Conservation (phyloP, 1,140 invertebrate species). For the Drosophila neocordata region DNA sequence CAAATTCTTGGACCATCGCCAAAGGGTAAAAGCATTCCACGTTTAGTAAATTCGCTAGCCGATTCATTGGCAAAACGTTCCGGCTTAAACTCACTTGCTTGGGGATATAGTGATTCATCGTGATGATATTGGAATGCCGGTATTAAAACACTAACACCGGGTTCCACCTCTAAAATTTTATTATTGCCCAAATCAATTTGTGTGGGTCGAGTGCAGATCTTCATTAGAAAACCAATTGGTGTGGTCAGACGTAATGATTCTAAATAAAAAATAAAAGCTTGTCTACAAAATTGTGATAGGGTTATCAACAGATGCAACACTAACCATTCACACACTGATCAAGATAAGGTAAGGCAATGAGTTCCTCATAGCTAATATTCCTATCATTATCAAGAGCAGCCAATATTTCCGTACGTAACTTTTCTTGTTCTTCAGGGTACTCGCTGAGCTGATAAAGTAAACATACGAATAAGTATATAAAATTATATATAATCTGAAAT, state of each 20-base stretch:
- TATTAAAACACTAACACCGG: slow-evolving; percentile 52
- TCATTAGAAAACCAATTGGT: slow-evolving; percentile 56
- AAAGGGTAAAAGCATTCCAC: slow-evolving; percentile 84
- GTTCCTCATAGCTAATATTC: slow-evolving; percentile 52
- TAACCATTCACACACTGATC: slow-evolving; percentile 70
- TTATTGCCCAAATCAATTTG: slow-evolving; percentile 72
- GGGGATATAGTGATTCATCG: slow-evolving; percentile 82
- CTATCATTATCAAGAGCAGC: slow-evolving; percentile 34
- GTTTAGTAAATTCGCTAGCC: slow-evolving; percentile 50
- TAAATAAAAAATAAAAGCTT: slow-evolving; percentile 6
- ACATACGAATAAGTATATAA: not conserved
- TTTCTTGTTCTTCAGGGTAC: slow-evolving; percentile 52
- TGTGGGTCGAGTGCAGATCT: slow-evolving; percentile 79
- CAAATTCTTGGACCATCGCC: slow-evolving; percentile 87
- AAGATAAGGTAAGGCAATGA: slow-evolving; percentile 63
- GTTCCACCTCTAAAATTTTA: slow-evolving; percentile 47
- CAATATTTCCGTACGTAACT: slow-evolving; percentile 54
- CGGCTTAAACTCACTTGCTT: slow-evolving; percentile 85
- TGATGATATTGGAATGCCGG: slow-evolving; percentile 67
- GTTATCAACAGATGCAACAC: not conserved
- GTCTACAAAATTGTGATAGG: not conserved
- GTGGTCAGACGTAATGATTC: slow-evolving; percentile 64
- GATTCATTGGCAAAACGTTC: slow-evolving; percentile 84
- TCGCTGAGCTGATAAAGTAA: slow-evolving; percentile 53
- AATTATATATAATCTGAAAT: not conserved